Evolutionary conservation across 2,888 invertebrate species (phyloP), one percentile per base, ranked within the genome.

Genomic region (Euspilapteryx auroguttella): DNA sequence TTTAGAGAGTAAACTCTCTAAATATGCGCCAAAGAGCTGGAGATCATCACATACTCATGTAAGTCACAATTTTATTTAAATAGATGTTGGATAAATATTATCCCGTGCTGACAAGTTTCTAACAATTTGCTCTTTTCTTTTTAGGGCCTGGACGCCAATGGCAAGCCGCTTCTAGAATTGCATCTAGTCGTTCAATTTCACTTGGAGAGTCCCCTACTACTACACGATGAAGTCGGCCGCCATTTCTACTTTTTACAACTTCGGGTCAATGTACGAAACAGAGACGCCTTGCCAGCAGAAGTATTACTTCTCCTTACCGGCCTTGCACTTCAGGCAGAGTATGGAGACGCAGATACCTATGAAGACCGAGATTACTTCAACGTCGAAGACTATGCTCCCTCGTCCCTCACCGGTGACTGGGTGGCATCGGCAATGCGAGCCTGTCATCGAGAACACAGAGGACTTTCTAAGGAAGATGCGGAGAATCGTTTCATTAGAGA

Each of bases 11-110:
- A 96, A 96, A 78, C 81, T 97, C 53, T 92, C 92, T 57, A 96
- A 96, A 78, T 93, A 94, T 79, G 94, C 94, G 48, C 93, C 94
- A 54, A 95, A 95, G 77, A 89, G 89, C 68, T 95, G 95, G 94
- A 89, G 94, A 64, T 90, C 92, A 44, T 92, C 93, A 42, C 90
- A 91, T 66, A 89, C 89, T 52, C 89, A 91, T 79, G 89, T 89
- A 76, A 86, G 86, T 80, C 21, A 24, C n/a, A 24, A n/a, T 12
- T 7, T 10, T 12, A 12, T 5, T 24, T 12, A 12, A 6, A 11
- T 12, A 14, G 5, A 12, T 9, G n/a, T 14, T 14, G 3, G 14
- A 30, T 6, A 15, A 13, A 13, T 14, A 30, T 22, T 14, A 30
- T 2, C 8, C 12, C n/a, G 9, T 17, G 8, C 8, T 6, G 8